Evolutionary conservation across 2,888 invertebrate species (phyloP), one percentile per base, ranked within the genome.

Genomic region (Drosophila quasianomalipes): DNA sequence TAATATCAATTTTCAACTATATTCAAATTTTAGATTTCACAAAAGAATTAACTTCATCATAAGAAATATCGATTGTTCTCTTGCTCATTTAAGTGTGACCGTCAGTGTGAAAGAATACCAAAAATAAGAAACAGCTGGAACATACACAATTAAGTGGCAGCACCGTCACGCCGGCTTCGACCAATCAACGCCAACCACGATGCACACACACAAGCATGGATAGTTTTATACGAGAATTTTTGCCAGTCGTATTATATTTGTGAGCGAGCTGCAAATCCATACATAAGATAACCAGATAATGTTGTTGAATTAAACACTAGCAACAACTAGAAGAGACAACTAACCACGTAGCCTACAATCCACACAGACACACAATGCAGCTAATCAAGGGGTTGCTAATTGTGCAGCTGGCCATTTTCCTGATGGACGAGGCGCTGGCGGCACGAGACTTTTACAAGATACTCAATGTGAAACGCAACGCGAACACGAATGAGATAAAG

Each of bases 361-460:
- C 39, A 41, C 22, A 44, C 12, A 63, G 66, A 72, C 41, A 59
- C 52, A 75, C 65, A 70, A 92, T 89, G 91, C 91, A 86, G 59
- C 65, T 85, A 31, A 65, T 83, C 7, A 83, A 86, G 49, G 79
- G 73, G 51, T 19, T 86, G 58, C 59, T 89, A 49, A 28, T 92
- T 6, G 75, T 85, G 7, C 91, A 91, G 66, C 54, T 91, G 53
- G 78, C 83, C 35, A 75, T 93, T 22, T 81, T 84, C 47, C 72
- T 84, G 0, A 49, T 92, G 16, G 76, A 83, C 49, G 86, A 83
- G 4, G 81, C 67, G 5, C 70, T 84, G 33, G 96, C 96, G 82
- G 96, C 98, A 85, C 95, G 99, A 89, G 98, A 99, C 94, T 99
- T 99, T 94, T 99, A 99, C 94, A 95, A 96, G 91, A 99, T 99